Conservation (phyloP, 2,113 vertebrate genomes). For the Falcunculus frontatus region DNA sequence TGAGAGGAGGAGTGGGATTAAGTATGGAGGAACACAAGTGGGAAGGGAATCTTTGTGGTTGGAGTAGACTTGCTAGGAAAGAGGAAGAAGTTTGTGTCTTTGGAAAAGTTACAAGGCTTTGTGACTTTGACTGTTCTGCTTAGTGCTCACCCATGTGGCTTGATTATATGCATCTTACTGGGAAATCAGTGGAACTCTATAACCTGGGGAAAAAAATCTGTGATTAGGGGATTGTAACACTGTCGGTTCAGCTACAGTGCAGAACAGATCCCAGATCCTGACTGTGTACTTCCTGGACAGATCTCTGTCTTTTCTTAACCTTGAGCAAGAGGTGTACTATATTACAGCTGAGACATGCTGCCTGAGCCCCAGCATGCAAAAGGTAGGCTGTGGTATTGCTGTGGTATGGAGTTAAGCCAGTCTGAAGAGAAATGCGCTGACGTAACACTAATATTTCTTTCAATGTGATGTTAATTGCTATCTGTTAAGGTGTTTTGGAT, state of each 20-base stretch:
- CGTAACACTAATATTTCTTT: neutral
- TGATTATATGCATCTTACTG: neutral
- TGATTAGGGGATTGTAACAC: neutral
- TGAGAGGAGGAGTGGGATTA: neutral
- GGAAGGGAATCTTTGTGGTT: neutral
- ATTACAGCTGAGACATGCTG: neutral
- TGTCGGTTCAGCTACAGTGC: neutral
- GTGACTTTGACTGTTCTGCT: neutral
- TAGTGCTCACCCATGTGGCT: neutral
- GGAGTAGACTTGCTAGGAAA: neutral
- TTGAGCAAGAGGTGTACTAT: neutral
- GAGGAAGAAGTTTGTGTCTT: neutral
- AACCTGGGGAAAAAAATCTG: neutral
- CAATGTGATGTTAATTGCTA: neutral
- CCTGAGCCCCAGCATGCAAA: rapidly evolving
- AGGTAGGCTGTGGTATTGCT: neutral
- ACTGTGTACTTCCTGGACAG: neutral
- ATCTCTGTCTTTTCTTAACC: neutral
- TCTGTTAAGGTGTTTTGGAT: neutral
- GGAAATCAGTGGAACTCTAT: neutral
- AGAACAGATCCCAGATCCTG: neutral
- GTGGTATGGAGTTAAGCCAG: neutral
- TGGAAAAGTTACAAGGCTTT: neutral
- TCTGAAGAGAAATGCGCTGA: neutral
- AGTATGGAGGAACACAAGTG: neutral